Percentiles rank a stretch among this genome's conserved stretches.
These are phyloP conservation scores for Mellilla xanthometata DNA, from an alignment of 2,888 invertebrate species.

Conservation along the genomic window DNA sequence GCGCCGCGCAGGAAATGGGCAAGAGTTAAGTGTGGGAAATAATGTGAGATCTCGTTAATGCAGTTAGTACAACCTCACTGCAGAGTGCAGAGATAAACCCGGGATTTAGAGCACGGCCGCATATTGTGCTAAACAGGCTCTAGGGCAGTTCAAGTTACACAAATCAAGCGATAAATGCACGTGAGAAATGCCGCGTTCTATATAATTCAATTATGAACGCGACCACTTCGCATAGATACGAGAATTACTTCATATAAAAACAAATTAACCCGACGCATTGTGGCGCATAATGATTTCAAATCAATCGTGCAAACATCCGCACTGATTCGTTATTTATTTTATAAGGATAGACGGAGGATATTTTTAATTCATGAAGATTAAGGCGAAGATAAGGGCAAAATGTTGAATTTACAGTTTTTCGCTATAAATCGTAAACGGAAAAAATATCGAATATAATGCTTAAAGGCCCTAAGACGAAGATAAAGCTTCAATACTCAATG, in stretches of 20 bases:
- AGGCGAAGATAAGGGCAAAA: no score
- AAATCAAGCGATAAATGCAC: slow-evolving; percentile 72
- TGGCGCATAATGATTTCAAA: slow-evolving; percentile 6
- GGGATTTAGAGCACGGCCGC: slow-evolving; percentile 44
- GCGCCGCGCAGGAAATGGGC: neutral
- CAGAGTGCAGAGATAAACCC: slow-evolving; percentile 38
- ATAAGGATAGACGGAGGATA: neutral
- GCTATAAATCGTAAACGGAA: no score
- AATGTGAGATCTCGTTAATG: slow-evolving; percentile 21
- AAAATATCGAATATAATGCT: no score
- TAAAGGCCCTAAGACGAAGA: no score
- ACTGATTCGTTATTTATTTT: slow-evolving; percentile 3
- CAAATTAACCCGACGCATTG: slow-evolving; percentile 16
- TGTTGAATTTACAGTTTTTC: no score
- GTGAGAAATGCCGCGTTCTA: slow-evolving; percentile 68
- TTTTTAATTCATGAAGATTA: no score
- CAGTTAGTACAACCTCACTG: slow-evolving; percentile 21
- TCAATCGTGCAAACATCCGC: slow-evolving; percentile 7
- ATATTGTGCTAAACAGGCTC: slow-evolving; percentile 54
- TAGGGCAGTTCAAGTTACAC: slow-evolving; percentile 61
- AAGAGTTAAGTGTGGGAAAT: slow-evolving; percentile 7
- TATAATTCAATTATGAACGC: slow-evolving; percentile 75
- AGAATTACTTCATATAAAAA: slow-evolving; percentile 23
- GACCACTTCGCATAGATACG: slow-evolving; percentile 44
- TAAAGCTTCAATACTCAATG: no score